A percentile compares a stretch with the other conserved stretches of the same genome.
These are phyloP conservation scores for Drosophila malerkotliana DNA, from an alignment of 1,140 invertebrate species.

Conservation along the genomic window DNA sequence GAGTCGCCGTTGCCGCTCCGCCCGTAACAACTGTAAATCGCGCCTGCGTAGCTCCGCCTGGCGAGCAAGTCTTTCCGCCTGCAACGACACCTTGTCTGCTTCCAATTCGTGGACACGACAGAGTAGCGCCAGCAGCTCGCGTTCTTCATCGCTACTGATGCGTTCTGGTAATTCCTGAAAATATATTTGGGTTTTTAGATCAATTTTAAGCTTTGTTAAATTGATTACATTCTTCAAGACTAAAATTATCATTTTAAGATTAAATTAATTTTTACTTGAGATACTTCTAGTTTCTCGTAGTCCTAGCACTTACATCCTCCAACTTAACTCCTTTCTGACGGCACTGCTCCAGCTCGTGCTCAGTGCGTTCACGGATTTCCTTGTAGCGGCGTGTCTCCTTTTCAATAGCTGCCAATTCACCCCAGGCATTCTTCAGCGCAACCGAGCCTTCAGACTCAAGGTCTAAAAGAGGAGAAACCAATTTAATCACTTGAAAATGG, in stretches of 20 bases:
- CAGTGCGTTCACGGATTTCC: conserved; percentile 89
- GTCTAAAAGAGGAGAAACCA: conserved; percentile 30
- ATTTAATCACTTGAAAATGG: not conserved
- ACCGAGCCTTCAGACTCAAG: conserved; percentile 88
- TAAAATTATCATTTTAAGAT: too few species aligned
- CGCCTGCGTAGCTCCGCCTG: conserved; percentile 93
- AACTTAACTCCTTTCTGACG: conserved; percentile 89
- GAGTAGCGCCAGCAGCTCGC: conserved; percentile 91
- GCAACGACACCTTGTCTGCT: conserved; percentile 93
- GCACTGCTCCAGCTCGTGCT: conserved; percentile 91
- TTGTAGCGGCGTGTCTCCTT: conserved; percentile 93
- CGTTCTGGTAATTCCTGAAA: conserved; percentile 91
- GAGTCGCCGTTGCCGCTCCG: conserved; percentile 92
- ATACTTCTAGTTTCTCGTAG: too few species aligned
- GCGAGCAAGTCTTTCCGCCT: conserved; percentile 92
- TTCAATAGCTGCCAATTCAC: conserved; percentile 92
- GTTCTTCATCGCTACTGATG: conserved; percentile 93
- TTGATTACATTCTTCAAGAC: too few species aligned
- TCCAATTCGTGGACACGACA: conserved; percentile 95
- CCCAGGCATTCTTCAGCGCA: conserved; percentile 92
- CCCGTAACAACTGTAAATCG: conserved; percentile 92
- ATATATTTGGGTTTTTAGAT: not conserved
- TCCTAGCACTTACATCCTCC: conserved; percentile 88
- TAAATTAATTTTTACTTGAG: not conserved
- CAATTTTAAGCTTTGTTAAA: too few species aligned